phyloP scores from a whole-genome alignment of 2,113 vertebrate species.

The Strix uralensis region DNA sequence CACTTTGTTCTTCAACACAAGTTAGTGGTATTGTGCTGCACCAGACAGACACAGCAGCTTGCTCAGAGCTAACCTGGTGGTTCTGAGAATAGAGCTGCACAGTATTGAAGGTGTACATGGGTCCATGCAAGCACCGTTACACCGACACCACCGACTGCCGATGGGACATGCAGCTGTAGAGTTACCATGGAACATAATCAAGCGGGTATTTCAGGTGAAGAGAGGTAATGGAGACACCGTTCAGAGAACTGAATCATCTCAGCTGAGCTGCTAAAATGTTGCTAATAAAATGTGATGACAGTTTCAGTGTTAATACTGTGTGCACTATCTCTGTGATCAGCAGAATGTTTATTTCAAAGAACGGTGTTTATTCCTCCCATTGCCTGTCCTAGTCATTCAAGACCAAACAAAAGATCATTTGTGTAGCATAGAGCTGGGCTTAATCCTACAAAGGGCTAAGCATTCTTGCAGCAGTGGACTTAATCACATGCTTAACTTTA shows the following conservation, averaged over 20 bases:
- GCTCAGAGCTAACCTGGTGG: not conserved
- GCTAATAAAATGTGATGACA: slow-evolving; percentile 58
- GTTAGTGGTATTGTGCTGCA: not conserved
- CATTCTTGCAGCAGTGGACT: slow-evolving; percentile 1
- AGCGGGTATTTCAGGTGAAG: not conserved
- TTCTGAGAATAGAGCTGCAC: not conserved
- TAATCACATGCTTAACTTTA: slow-evolving; percentile 43
- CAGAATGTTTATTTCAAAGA: slow-evolving; percentile 11
- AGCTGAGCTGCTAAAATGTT: not conserved
- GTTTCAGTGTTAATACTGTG: not conserved
- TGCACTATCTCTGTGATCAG: slow-evolving; percentile 25
- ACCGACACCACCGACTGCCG: not conserved
- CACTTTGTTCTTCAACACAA: accelerated
- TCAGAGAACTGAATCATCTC: slow-evolving; percentile 17
- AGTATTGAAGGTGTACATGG: not conserved
- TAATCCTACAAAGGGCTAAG: slow-evolving; percentile 44
- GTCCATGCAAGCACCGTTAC: accelerated
- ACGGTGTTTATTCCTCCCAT: not conserved
- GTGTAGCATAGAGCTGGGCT: not conserved
- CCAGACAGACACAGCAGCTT: not conserved
- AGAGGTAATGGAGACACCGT: not conserved
- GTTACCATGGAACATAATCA: not conserved
- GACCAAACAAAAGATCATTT: slow-evolving; percentile 23
- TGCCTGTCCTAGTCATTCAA: slow-evolving; percentile 40
- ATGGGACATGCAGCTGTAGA: not conserved